Conservation (phyloP, 2,888 invertebrate genomes). For the Chymomyza fuscimana region DNA sequence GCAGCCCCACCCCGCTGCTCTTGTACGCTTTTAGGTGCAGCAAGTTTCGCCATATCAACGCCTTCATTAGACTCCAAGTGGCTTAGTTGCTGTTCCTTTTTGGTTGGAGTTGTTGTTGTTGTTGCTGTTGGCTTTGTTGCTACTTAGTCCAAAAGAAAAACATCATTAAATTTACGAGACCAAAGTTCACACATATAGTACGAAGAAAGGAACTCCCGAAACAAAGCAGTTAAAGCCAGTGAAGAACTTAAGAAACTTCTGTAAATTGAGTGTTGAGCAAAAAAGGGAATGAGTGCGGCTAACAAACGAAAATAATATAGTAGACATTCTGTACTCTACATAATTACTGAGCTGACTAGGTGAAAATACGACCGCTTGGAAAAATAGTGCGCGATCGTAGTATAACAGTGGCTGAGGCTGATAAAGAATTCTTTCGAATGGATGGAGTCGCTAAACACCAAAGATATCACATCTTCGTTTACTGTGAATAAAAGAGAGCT, state of each 20-base stretch:
- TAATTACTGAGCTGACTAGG: no score
- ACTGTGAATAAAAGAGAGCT: no score
- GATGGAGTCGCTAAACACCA: no score
- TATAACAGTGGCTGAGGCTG: no score
- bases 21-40: not conserved
- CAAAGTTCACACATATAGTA: slow-evolving; percentile 25
- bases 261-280: not conserved
- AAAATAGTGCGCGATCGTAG: no score
- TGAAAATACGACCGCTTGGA: no score
- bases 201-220: slow-evolving; percentile 34
- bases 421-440: no score
- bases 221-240: slow-evolving; percentile 19
- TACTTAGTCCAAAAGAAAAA: slow-evolving; percentile 37
- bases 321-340: no score
- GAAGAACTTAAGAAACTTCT: not conserved
- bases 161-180: slow-evolving; percentile 70
- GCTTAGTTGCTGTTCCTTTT: slow-evolving; percentile 37
- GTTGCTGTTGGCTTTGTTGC: slow-evolving; percentile 1
- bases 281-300: not conserved
- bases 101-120: slow-evolving; percentile 1
- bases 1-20: not conserved
- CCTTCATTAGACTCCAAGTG: slow-evolving; percentile 65
- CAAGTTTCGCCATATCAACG: slow-evolving; percentile 62
- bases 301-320: no score
- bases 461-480: no score